A percentile compares a stretch with the other conserved stretches of the same genome.
Conservation (phyloP, 1,140 invertebrate genomes). For the Brachionus plicatilis region DNA sequence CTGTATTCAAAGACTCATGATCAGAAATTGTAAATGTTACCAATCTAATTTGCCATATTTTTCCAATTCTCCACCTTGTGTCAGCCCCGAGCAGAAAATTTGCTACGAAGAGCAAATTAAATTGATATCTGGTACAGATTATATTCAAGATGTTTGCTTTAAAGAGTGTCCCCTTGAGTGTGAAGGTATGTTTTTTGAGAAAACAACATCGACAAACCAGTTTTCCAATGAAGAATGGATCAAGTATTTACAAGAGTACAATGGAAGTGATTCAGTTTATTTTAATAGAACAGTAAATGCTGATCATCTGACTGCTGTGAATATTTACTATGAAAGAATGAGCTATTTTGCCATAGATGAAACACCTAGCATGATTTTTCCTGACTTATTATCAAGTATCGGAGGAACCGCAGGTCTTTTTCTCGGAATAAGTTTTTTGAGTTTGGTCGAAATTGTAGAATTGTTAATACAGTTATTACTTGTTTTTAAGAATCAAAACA, state of each 20-base stretch:
- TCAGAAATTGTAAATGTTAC: neutral
- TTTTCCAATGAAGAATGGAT: neutral
- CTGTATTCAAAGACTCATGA: neutral
- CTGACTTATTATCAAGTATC: neutral
- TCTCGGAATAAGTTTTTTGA: constrained; percentile 10
- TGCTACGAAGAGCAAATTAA: neutral
- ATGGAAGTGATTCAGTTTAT: neutral
- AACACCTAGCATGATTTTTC: neutral
- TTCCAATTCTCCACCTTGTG: neutral
- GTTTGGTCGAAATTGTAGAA: neutral
- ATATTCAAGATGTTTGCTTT: neutral
- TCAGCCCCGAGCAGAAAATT: neutral
- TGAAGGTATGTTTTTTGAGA: neutral
- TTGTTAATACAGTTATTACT: neutral
- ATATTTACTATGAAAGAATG: neutral
- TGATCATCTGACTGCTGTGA: neutral
- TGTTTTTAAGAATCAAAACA: neutral
- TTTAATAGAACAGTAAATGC: neutral
- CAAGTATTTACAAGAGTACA: neutral
- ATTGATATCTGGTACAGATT: neutral
- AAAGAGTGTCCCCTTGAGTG: neutral
- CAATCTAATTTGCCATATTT: neutral
- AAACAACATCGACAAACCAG: neutral
- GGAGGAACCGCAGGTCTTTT: neutral
- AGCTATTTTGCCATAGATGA: neutral